phyloP scores from a whole-genome alignment of 2,888 invertebrate species.

The Eristalis intricaria region DNA sequence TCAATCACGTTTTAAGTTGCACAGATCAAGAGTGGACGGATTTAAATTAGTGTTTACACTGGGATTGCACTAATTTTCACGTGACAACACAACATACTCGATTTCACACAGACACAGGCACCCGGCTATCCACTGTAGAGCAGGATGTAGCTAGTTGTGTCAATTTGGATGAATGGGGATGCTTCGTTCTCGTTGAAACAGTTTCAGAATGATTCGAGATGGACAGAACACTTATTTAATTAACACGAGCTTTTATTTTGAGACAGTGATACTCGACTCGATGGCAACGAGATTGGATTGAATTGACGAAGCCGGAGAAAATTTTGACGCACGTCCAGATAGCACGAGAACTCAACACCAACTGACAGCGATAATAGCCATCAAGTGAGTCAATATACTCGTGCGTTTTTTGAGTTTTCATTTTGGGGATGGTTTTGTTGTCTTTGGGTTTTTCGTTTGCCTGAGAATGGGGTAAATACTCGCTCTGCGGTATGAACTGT shows the following conservation, averaged over 20 bases:
- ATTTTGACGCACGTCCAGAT: constrained; percentile 55
- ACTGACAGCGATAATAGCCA: constrained; percentile 58
- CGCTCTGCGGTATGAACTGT: constrained; percentile 17
- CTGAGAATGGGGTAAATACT: constrained; percentile 13
- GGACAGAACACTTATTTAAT: constrained; percentile 30
- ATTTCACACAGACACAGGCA: not conserved
- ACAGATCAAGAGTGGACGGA: constrained; percentile 51
- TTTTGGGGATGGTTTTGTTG: constrained; percentile 31
- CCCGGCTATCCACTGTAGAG: constrained; percentile 16
- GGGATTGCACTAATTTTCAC: constrained; percentile 12
- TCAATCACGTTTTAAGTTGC: constrained; percentile 14
- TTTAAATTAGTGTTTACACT: constrained; percentile 1
- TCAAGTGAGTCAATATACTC: constrained; percentile 60
- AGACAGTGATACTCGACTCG: constrained; percentile 13
- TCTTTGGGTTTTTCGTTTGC: not conserved
- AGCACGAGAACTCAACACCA: constrained; percentile 60
- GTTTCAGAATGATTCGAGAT: not conserved
- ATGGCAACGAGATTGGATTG: constrained; percentile 27
- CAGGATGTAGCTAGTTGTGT: constrained; percentile 44
- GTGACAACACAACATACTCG: constrained; percentile 9
- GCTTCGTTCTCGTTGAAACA: constrained; percentile 4
- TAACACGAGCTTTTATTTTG: constrained; percentile 15
- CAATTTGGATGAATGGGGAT: constrained; percentile 27
- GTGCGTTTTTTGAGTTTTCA: constrained; percentile 43
- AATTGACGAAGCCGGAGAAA: constrained; percentile 23